Base-by-base conservation (phyloP, 2,113 vertebrate genomes). In the Hassar affinis region DNA sequence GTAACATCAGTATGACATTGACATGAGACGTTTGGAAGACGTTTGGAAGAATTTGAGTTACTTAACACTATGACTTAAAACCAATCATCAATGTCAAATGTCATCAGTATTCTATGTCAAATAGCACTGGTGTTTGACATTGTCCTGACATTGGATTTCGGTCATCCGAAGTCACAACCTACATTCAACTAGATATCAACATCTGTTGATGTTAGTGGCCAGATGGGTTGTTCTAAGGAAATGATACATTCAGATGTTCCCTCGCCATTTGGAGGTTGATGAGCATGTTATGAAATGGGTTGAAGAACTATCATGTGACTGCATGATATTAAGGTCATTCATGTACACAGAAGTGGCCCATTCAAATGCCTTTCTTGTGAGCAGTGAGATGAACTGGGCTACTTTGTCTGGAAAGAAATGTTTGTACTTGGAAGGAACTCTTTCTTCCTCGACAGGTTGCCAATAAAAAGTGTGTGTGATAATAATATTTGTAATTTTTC, bases 401-500 rank as follows among this genome's bases (percentile, higher is more conserved):
- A 33, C 15, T 66, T 69, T 68, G 35, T 68, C 15, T 66, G 62
- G 14, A 33, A 66, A 66, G 61, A 68, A 68, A 68, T 12, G 11
- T 61, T 64, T 14, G 14, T 15, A 33, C 33, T 38, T 38, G 30
- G 7, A 38, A 9, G 20, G 10, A 35, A 69, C 22, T n/a, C 38
- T 25, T 68, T 11, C 33, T 25, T 12, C 6, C 4, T 25, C 14
- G 38, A 14, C 35, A 71, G 4, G 10, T 12, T 71, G 68, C 10
- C 4, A 42, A 12, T 71, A 6, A 5, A 45, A 71, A 71, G 20
- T 4, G 3, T 45, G 10, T 22, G 38, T 45, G 20, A 45, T 80
- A 59, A 42, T 79, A 56, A 27, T 83, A 49, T 80, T 86, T 18
- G 11, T 59, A 33, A 20, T 59, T 79, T 42, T 17, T n/a, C n/a